phyloP scores from a whole-genome alignment of 2,113 vertebrate species.

The Tenrec ecaudatus region DNA sequence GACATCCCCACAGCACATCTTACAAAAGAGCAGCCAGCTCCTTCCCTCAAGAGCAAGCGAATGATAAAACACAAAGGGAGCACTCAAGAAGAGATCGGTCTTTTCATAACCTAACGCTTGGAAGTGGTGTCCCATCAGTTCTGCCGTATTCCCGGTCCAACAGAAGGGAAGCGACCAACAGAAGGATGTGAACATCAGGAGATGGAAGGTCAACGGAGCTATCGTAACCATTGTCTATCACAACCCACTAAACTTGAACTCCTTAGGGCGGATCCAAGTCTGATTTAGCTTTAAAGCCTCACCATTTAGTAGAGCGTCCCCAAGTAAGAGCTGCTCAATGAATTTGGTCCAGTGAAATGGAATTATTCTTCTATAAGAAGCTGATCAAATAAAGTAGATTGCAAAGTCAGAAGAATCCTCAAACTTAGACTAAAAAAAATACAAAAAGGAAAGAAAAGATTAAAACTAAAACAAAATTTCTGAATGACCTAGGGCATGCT shows the following conservation, averaged over 20 bases:
- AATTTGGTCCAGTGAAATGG: constrained; percentile 14
- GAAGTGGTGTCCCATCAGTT: background rate
- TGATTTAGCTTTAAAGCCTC: background rate
- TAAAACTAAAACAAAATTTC: constrained; percentile 2
- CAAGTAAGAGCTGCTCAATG: background rate
- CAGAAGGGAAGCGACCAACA: background rate
- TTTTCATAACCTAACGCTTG: background rate
- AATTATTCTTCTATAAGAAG: background rate
- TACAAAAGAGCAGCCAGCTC: background rate
- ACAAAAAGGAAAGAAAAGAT: background rate
- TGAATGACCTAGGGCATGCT: background rate
- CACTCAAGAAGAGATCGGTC: background rate
- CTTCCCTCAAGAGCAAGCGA: background rate
- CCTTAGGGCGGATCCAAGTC: background rate
- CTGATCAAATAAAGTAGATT: constrained; percentile 27
- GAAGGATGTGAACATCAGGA: background rate
- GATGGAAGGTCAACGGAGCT: background rate
- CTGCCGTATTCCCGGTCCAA: background rate
- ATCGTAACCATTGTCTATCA: background rate
- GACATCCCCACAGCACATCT: background rate
- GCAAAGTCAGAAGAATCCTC: constrained; percentile 28
- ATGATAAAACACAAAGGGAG: background rate
- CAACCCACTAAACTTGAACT: background rate
- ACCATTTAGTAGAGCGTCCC: background rate
- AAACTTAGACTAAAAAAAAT: constrained; percentile 12